phyloP scores from a whole-genome alignment of 2,113 vertebrate genomes.

The Malurus alboscapulatus region DNA sequence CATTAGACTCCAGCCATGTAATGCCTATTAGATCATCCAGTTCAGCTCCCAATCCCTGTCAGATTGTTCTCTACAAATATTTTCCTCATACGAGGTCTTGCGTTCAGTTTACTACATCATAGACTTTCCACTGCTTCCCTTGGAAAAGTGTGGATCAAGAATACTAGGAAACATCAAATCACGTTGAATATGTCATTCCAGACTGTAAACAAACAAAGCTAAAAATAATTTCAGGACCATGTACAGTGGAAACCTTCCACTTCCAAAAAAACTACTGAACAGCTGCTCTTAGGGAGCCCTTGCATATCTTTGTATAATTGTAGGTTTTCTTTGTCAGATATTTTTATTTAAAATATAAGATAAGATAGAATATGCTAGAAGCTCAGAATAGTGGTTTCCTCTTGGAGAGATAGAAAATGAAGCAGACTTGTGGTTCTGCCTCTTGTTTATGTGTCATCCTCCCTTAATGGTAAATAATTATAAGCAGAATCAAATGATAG shows the following conservation, averaged over 20 bases:
- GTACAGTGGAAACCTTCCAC: conserved; percentile 36
- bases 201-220: conserved; percentile 52
- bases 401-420: neutral
- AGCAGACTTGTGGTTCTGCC: conserved; percentile 5
- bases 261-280: neutral
- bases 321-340: neutral
- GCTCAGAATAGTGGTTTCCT: neutral
- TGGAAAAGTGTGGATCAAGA: conserved; percentile 46
- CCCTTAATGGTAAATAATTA: conserved; percentile 44
- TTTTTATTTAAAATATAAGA: neutral
- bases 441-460: conserved; percentile 29
- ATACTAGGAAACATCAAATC: conserved; percentile 64
- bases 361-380: neutral
- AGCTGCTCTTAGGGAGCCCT: neutral
- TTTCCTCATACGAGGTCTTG: neutral
- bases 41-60: neutral
- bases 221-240: conserved; percentile 46
- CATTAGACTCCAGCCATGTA: neutral
- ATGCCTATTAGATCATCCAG: conserved; percentile 24
- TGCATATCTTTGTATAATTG: neutral
- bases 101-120: neutral
- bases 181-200: conserved; percentile 39
- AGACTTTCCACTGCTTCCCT: conserved; percentile 46
- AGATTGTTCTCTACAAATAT: conserved; percentile 48
- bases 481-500: conserved; percentile 43